Evolutionary conservation across 2,113 vertebrate species (phyloP), one percentile per base, ranked within the genome.

Genomic region (Patagioenas fasciata): DNA sequence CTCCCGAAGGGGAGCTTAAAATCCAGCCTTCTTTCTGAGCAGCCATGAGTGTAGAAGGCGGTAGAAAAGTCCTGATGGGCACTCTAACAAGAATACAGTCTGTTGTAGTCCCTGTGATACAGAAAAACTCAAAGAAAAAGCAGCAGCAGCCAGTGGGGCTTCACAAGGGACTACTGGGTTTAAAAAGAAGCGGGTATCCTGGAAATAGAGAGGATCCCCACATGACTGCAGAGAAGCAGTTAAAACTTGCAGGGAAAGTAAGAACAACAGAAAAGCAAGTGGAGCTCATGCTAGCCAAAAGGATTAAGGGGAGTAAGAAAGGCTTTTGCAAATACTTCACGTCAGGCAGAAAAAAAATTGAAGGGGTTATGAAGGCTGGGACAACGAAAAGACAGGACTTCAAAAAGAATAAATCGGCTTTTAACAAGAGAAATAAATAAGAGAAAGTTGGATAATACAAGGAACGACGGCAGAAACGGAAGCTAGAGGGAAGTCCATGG

Each of bases 271-370:
- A 82, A 89, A 79, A 91, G 73, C 80, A 87, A 65, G 47, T 38
- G 34, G 81, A 87, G 61, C 70, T 88, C 58, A 75, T 0, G 4
- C 25, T 61, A 80, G 78, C 62, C 95, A 95, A 88, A 77, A 58
- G 94, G 89, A 96, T 96, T 94, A 92, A 85, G n/a, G 23, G 66
- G 62, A 65, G 60, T 89, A 89, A 85, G 93, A 94, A 87, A 91
- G 62, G 71, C 54, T 96, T 97, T 88, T 77, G 73, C 50, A 97
- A 94, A 91, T 62, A 80, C 80, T 85, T 94, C 13, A 77, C 77
- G 79, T 82, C 89, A 96, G 93, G 62, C 50, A 69, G 78, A 66
- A 81, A 70, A 75, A 85, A 47, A 80, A 93, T 67, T 29, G 80
- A 89, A 91, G 73, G 93, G 28, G n/a, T 38, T 92, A 94, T 50